Evolutionary conservation across 2,797 vertebrate species (phyloP).

Genomic region (Halcyon badia): DNA sequence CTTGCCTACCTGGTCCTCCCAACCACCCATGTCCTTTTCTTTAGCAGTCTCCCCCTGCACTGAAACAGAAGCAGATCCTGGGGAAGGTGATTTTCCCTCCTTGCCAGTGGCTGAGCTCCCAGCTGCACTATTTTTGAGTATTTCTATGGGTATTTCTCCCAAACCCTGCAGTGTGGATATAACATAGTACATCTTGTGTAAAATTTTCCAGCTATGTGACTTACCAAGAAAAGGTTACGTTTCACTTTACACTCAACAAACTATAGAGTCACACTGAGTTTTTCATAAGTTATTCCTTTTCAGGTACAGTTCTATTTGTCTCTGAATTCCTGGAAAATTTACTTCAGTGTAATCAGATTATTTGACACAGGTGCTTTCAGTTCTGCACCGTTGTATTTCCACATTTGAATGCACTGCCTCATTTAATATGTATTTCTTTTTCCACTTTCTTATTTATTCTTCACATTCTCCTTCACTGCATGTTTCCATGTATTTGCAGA

Average conservation of each 20-base stretch:
- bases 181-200: background rate
- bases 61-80: background rate
- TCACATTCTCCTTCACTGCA: background rate
- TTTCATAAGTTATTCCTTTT: background rate
- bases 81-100: background rate
- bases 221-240: background rate
- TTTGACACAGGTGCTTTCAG: background rate
- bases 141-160: background rate
- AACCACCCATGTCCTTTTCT: background rate
- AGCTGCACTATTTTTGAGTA: fast-evolving
- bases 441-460: constrained; percentile 11
- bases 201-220: background rate
- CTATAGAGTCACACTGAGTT: background rate
- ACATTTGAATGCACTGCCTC: background rate
- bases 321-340: constrained; percentile 17
- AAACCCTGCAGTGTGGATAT: background rate
- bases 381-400: background rate
- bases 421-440: constrained; percentile 15
- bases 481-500: background rate
- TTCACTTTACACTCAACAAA: background rate
- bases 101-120: background rate
- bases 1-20: fast-evolving
- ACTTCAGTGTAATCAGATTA: background rate
- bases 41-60: background rate
- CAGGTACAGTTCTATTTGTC: background rate